Conservation (phyloP, 2,888 invertebrate species). For the Chrysolina americana region DNA sequence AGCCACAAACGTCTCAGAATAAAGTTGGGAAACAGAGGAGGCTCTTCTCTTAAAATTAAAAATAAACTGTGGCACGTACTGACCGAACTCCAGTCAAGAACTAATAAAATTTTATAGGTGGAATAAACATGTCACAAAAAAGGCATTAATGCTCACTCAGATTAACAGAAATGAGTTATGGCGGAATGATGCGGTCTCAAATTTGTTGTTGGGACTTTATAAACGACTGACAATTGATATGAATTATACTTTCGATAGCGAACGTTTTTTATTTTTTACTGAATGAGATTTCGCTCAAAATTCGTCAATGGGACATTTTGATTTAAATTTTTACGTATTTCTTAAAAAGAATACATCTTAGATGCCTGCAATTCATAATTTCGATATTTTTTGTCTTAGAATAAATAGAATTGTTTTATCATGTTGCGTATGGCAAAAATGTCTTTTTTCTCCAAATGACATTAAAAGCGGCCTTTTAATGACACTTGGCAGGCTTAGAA, state of each 20-base stretch:
- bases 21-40: conserved; percentile 41
- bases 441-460: too few relatives aligned
- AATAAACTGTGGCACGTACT: conserved; percentile 42
- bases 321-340: too few relatives aligned
- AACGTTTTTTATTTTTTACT: conserved; percentile 1
- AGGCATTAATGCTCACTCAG: conserved; percentile 53
- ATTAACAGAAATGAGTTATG: conserved; percentile 52
- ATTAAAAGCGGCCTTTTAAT: too few relatives aligned
- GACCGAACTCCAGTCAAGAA: conserved; percentile 39
- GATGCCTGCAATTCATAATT: too few relatives aligned
- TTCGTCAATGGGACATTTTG: too few relatives aligned
- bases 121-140: conserved; percentile 59
- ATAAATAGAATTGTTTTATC: too few relatives aligned
- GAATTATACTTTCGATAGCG: neutral
- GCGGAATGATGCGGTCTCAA: conserved; percentile 31
- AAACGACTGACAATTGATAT: conserved; percentile 28
- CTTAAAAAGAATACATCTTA: too few relatives aligned
- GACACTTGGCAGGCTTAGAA: too few relatives aligned
- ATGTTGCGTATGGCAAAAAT: too few relatives aligned
- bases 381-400: too few relatives aligned
- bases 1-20: conserved; percentile 38
- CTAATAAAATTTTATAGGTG: conserved; percentile 57
- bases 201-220: conserved; percentile 38
- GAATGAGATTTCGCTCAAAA: neutral
- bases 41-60: conserved; percentile 27